These are phyloP conservation scores for Cynodonichthys magdalenae DNA, from an alignment of 2,797 vertebrate species.

Conservation along the genomic window DNA sequence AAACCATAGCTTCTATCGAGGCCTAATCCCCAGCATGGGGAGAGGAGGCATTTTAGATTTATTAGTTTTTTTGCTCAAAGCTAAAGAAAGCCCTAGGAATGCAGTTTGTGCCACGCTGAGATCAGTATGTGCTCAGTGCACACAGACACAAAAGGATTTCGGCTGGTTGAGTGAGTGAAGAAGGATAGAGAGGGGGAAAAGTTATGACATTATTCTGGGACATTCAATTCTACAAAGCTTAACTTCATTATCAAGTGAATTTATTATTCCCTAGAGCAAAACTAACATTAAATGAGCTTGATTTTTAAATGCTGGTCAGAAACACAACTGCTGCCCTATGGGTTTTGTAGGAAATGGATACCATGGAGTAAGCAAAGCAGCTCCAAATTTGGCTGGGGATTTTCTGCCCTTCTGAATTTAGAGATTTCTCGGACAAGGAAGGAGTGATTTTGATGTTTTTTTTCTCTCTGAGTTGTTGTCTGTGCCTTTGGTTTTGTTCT, in stretches of 20 bases:
- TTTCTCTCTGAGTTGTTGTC: conserved; percentile 58
- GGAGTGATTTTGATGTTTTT: conserved; percentile 45
- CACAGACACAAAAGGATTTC: conserved; percentile 70
- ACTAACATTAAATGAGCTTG: conserved; percentile 72
- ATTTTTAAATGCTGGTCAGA: conserved; percentile 75
- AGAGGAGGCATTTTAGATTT: conserved; percentile 70
- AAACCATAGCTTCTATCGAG: conserved; percentile 66
- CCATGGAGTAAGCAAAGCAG: conserved; percentile 60
- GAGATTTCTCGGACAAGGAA: conserved; percentile 48
- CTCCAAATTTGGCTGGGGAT: conserved; percentile 60
- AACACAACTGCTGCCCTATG: conserved; percentile 54
- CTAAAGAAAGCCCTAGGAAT: conserved; percentile 68
- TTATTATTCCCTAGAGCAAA: conserved; percentile 75
- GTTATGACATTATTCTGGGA: conserved; percentile 43
- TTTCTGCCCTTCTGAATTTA: conserved; percentile 61
- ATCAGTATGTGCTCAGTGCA: conserved; percentile 66
- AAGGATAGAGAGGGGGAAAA: conserved; percentile 30
- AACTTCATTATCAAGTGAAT: conserved; percentile 77
- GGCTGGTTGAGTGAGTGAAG: conserved; percentile 49
- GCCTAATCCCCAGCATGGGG: conserved; percentile 68
- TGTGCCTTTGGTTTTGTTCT: conserved; percentile 60
- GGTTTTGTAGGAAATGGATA: conserved; percentile 60
- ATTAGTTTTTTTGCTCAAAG: conserved; percentile 69
- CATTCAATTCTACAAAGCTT: conserved; percentile 65
- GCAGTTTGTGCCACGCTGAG: conserved; percentile 68